Base-by-base conservation (phyloP, 2,888 invertebrate species). In the Volucella inflata region DNA sequence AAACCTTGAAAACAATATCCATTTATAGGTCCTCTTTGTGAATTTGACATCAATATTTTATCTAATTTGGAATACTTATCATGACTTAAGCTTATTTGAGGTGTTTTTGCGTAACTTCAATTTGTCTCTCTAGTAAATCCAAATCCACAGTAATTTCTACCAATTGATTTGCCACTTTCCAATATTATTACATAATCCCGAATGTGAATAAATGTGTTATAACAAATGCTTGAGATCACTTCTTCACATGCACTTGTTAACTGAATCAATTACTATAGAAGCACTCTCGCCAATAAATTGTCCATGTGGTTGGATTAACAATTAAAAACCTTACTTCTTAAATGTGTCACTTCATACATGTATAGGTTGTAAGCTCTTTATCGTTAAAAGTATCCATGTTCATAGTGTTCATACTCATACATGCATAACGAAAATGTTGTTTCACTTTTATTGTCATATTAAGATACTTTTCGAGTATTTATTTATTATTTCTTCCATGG, bases 381-480 rank as follows among this genome's bases (percentile, higher is more conserved):
- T 30, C 30, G 6, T 30, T 6, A 30, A 6, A 30, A 30, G 6
- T 30, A 30, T 30, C 30, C 30, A 30, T 30, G 6, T 30, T n/a
- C n/a, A n/a, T n/a, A n/a, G 30, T 30, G 6, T 30, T 0, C 4
- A 6, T 30, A 30, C 30, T 30, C 6, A 6, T 30, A n/a, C n/a
- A 30, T 6, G 30, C 6, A 30, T 64, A 30, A 48, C 62, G 48
- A 64, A 64, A 48, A 30, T 30, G 30, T 64, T 48, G 46, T 46
- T 62, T 46, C 16, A 64, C 38, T n/a, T 36, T 55, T 55, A 17
- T 64, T 48, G 46, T 62, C 30, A 16, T 2, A 48, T 62, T 16
- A 9, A 8, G 8, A 50, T 50, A 16, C 16, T 48, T 10, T 64
- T 36, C 44, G 62, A 48, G 36, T 36, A 64, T 14, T 64, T 50